These are phyloP conservation scores for Clarias pachynema DNA, from an alignment of 2,797 vertebrate genomes.

Conservation along the genomic window DNA sequence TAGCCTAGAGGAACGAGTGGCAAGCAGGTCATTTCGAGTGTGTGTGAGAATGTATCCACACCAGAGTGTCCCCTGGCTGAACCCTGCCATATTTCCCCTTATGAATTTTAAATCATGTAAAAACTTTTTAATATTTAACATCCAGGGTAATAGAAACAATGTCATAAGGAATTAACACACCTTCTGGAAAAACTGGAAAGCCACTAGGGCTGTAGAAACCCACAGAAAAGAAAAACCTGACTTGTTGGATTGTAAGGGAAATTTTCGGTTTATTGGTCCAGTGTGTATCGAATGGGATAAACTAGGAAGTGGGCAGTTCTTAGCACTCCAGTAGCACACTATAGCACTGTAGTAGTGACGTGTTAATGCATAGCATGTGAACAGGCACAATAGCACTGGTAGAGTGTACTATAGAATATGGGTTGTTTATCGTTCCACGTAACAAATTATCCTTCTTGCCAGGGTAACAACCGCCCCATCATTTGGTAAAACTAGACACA, in stretches of 20 bases:
- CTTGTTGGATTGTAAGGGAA: not conserved
- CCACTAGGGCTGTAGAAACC: not conserved
- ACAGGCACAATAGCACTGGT: not conserved
- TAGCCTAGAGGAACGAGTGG: conserved; percentile 58
- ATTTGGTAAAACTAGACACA: not conserved
- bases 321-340: not conserved
- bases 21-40: conserved; percentile 62
- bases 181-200: not conserved
- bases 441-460: not conserved
- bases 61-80: conserved; percentile 52
- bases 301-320: not conserved
- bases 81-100: conserved; percentile 45
- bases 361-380: not conserved
- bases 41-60: conserved; percentile 2
- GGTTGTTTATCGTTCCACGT: not conserved
- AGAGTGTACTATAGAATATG: not conserved
- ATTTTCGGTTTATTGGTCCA: not conserved
- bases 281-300: not conserved
- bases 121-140: conserved; percentile 5
- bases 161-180: conserved; percentile 3
- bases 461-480: not conserved
- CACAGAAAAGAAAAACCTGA: not conserved
- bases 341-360: not conserved
- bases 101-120: conserved; percentile 3
- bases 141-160: not conserved